Conservation (phyloP, 1,140 invertebrate genomes). For the Holcopasites calliopsidis region DNA sequence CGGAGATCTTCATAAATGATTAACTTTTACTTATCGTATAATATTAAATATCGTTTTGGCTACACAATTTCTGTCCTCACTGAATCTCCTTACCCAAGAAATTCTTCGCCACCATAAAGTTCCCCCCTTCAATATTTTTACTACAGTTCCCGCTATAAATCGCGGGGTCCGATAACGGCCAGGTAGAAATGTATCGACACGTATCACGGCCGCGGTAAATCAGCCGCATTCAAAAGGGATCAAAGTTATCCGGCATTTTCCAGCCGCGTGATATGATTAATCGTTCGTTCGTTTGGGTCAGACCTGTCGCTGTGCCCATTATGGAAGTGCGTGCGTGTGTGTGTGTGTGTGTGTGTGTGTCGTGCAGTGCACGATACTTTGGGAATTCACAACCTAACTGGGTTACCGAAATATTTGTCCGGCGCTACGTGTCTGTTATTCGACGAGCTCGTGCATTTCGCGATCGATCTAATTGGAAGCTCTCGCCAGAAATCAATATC, state of each 20-base stretch:
- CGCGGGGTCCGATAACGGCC: not conserved
- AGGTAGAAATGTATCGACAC: slow-evolving; percentile 17
- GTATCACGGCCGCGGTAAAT: slow-evolving; percentile 19
- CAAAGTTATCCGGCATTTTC: slow-evolving; percentile 33
- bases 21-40: no score
- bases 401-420: not conserved
- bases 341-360: no score
- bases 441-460: no score
- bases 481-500: no score
- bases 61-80: not conserved
- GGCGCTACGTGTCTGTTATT: no score
- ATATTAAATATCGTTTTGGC: not conserved
- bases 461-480: no score
- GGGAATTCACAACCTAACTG: no score
- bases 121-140: not conserved
- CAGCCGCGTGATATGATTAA: slow-evolving; percentile 44
- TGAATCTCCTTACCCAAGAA: not conserved
- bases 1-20: no score
- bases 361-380: slow-evolving; percentile 33
- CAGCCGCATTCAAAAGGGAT: slow-evolving; percentile 20
- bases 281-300: slow-evolving; percentile 23
- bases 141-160: not conserved
- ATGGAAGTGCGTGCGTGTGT: slow-evolving; percentile 54
- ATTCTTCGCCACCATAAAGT: no score
- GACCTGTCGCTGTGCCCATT: slow-evolving; percentile 33